Percentiles rank a stretch among this genome's conserved stretches.
These are phyloP conservation scores for Kryphioiulus occultus DNA, from an alignment of 2,888 invertebrate genomes.

Conservation along the genomic window DNA sequence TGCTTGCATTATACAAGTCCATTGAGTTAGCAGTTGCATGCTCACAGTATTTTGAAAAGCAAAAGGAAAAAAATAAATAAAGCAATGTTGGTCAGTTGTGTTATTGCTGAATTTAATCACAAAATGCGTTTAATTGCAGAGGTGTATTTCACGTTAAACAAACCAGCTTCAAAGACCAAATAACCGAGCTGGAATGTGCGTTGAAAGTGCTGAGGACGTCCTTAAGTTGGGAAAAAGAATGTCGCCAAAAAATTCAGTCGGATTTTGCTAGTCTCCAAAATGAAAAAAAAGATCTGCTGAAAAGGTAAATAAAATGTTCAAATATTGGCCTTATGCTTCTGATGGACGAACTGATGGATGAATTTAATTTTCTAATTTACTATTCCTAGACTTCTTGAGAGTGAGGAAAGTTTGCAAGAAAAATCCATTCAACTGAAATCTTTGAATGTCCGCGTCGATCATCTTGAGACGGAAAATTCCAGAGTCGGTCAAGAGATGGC, in stretches of 20 bases:
- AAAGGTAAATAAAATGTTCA: slow-evolving; percentile 27
- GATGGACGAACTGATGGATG: background rate
- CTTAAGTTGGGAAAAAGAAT: slow-evolving; percentile 51
- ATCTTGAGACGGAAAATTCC: slow-evolving; percentile 47
- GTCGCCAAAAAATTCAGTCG: slow-evolving; percentile 50
- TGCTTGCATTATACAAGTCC: background rate
- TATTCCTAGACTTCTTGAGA: slow-evolving; percentile 26
- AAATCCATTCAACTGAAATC: slow-evolving; percentile 49
- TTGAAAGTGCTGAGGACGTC: slow-evolving; percentile 39
- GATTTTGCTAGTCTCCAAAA: slow-evolving; percentile 51
- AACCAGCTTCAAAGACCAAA: slow-evolving; percentile 47
- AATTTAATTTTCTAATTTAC: background rate
- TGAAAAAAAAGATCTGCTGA: slow-evolving; percentile 50
- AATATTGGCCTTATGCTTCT: too few relatives aligned
- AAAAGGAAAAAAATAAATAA: background rate
- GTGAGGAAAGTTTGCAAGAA: slow-evolving; percentile 45
- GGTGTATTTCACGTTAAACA: slow-evolving; percentile 51
- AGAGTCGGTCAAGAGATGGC: slow-evolving; percentile 48
- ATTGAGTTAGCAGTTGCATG: background rate
- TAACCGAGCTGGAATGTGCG: slow-evolving; percentile 44
- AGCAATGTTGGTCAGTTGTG: background rate
- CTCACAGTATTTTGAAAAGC: background rate
- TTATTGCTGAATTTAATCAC: background rate
- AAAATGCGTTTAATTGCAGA: slow-evolving; percentile 7
- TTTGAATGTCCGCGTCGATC: slow-evolving; percentile 44